phyloP scores from a whole-genome alignment of 2,888 invertebrate species.

The Iphiclides podalirius region DNA sequence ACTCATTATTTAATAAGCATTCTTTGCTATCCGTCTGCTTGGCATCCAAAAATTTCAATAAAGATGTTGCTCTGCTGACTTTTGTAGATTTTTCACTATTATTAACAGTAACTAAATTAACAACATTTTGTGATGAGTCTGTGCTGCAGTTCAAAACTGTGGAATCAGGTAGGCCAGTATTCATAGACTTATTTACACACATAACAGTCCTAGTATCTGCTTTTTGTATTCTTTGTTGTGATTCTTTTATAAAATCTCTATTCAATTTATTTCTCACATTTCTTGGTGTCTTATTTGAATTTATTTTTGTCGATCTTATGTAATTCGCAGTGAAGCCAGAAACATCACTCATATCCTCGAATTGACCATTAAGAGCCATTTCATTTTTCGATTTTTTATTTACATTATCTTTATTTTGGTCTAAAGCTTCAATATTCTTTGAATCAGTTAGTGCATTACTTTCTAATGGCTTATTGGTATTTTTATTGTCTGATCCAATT shows the following conservation, averaged over 20 bases:
- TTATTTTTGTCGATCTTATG: conserved; percentile 68
- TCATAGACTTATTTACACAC: conserved; percentile 56
- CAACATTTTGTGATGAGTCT: conserved; percentile 61
- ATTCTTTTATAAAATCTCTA: conserved; percentile 52
- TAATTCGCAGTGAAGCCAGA: conserved; percentile 74
- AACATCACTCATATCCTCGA: conserved; percentile 70
- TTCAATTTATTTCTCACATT: conserved; percentile 52
- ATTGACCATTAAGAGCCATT: conserved; percentile 49
- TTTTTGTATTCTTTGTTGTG: conserved; percentile 37
- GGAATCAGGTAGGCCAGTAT: conserved; percentile 41
- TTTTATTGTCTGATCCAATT: conserved; percentile 39
- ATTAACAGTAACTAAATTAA: conserved; percentile 55
- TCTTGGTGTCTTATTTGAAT: conserved; percentile 51
- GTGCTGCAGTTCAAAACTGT: conserved; percentile 53
- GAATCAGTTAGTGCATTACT: conserved; percentile 10
- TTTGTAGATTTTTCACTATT: conserved; percentile 41
- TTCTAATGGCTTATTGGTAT: conserved; percentile 3
- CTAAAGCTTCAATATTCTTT: conserved; percentile 28
- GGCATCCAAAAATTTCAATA: conserved; percentile 55
- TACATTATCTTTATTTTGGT: conserved; percentile 35
- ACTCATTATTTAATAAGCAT: conserved; percentile 26
- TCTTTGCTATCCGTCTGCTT: conserved; percentile 37
- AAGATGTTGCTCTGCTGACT: conserved; percentile 53
- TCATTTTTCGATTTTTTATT: conserved; percentile 35
- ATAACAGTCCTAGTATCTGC: conserved; percentile 45